Base-by-base conservation (phyloP, 2,888 invertebrate species). In the Drosophila parthenogenetica region DNA sequence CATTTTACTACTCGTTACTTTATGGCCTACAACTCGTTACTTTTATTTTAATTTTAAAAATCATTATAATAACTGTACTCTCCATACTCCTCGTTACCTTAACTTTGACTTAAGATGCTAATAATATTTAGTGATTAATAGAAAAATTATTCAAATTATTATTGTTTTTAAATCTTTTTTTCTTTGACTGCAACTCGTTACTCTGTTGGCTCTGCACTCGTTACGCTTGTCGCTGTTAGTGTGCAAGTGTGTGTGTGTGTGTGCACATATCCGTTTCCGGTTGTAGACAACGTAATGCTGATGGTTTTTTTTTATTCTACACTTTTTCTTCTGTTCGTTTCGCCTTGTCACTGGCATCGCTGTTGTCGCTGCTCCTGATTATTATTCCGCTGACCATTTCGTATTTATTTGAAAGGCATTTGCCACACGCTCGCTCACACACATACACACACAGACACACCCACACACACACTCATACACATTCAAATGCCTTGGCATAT, bases 361-460 rank as follows among this genome's bases (percentile, higher is more conserved):
- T 19, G 57, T 46, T 17, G 54, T 11, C 39, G 66, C 63, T 58
- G 62, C 69, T 67, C 73, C 87, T 89, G 84, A 82, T 88, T 86
- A 85, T 87, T 87, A 88, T 88, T 88, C 87, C 79, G 82, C 81
- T 89, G 88, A 87, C 89, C 88, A 74, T 89, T 88, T 83, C 82
- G 85, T 86, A 84, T 84, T 84, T 85, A 85, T 86, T 85, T 86
- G 81, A 87, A 86, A 87, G 86, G 86, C 83, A 84, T 83, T 86
- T 85, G 86, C 81, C 62, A 69, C 73, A 75, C 75, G 71, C 74
- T 74, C 71, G 74, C 67, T 67, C 74, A 70, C 63, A 57, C 67
- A 49, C 65, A 69, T 66, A 60, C 29, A 46, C 73, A 73, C 51
- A 66, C 59, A 49, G 62, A 76, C 42, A 60, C 39, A 48, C 43